phyloP scores from a whole-genome alignment of 2,888 invertebrate genomes.

The Oscheius sp. region DNA sequence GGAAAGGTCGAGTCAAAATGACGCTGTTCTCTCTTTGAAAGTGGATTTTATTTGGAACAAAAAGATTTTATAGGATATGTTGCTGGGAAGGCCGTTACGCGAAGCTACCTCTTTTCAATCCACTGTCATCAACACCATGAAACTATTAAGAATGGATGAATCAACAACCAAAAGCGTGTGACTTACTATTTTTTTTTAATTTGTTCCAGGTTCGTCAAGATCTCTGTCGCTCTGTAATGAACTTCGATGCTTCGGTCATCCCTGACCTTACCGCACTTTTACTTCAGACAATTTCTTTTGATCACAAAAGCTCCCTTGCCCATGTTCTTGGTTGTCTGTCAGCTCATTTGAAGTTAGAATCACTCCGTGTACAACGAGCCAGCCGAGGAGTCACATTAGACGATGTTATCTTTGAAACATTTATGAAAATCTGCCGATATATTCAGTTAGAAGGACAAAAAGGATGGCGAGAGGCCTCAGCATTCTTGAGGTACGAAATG shows the following conservation, averaged over 20 bases:
- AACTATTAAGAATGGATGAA: slow-evolving; percentile 8
- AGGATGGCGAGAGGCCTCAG: slow-evolving; percentile 33
- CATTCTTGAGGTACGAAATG: slow-evolving; percentile 8
- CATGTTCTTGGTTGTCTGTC: slow-evolving; percentile 1
- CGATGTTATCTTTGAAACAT: slow-evolving; percentile 31
- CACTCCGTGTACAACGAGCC: background rate
- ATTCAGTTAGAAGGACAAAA: slow-evolving; percentile 40
- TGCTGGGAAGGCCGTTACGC: background rate
- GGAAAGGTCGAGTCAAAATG: slow-evolving; percentile 8
- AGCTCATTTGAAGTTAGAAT: background rate
- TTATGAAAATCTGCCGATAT: slow-evolving; percentile 33
- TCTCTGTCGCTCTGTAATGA: slow-evolving; percentile 9
- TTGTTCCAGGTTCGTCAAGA: slow-evolving; percentile 15
- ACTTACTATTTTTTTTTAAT: background rate
- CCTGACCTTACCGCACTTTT: slow-evolving; percentile 14
- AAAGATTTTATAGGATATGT: slow-evolving; percentile 28
- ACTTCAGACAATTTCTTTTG: slow-evolving; percentile 15
- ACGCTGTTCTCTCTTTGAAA: slow-evolving; percentile 18
- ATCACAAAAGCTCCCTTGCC: slow-evolving; percentile 6
- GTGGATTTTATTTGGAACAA: background rate
- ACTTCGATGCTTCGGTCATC: slow-evolving; percentile 10
- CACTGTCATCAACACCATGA: slow-evolving; percentile 11
- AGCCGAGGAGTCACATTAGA: background rate
- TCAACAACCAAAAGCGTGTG: slow-evolving; percentile 2
- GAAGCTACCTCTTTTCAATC: slow-evolving; percentile 25